A percentile compares a stretch with the other conserved stretches of the same genome.
Conservation (phyloP, 2,113 vertebrate species). For the Pelmatolapia mariae region DNA sequence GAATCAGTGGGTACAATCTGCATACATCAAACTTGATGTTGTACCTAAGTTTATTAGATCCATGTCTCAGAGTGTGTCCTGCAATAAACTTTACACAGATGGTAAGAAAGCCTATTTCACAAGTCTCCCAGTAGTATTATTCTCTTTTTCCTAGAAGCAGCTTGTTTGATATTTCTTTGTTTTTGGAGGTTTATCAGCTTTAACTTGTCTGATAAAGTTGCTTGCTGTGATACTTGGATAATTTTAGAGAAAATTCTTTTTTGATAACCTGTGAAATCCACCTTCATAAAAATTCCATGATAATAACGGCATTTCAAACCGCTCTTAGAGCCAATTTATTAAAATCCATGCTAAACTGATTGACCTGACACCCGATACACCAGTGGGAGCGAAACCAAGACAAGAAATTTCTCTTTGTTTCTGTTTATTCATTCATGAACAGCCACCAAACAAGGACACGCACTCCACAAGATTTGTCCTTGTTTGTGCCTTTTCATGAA, state of each 20-base stretch:
- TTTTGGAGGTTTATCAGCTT: neutral
- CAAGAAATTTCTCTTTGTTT: conserved; percentile 26
- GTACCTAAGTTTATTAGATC: neutral
- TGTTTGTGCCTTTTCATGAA: conserved; percentile 61
- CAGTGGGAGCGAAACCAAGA: neutral
- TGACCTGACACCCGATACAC: neutral
- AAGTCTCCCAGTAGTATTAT: neutral
- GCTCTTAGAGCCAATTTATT: conserved; percentile 10
- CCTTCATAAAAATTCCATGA: neutral
- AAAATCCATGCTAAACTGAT: conserved; percentile 7
- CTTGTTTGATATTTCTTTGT: neutral
- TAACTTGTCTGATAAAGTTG: neutral
- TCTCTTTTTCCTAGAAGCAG: neutral
- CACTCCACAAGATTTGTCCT: conserved; percentile 42
- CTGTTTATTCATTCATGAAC: conserved; percentile 61
- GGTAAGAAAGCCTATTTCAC: neutral
- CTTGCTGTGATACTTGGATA: neutral
- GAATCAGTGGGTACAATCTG: neutral
- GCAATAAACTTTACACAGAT: neutral
- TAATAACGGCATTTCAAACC: neutral
- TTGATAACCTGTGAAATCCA: neutral
- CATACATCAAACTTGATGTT: neutral
- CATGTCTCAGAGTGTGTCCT: neutral
- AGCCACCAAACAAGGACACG: conserved; percentile 38
- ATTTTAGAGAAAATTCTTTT: neutral